Evolutionary conservation across 2,113 vertebrate species (phyloP), one percentile per base, ranked within the genome.

Genomic region (Chunga burmeisteri): DNA sequence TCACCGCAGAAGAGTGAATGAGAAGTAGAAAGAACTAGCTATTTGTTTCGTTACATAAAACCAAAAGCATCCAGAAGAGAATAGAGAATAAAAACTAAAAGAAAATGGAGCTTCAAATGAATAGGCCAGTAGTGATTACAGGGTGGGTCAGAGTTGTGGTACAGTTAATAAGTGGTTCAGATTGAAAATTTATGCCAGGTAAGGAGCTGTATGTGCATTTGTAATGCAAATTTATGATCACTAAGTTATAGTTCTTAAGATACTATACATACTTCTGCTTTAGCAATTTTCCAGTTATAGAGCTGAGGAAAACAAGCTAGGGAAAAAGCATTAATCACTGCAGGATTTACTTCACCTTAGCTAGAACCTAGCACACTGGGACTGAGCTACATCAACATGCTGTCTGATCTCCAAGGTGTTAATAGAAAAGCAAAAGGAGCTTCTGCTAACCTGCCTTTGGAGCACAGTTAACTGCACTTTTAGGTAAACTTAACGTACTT

Each of bases 201-300:
- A 47, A 86, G n/a, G 52, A 90, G 42, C 68, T 86, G 14, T 74
- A 87, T 2, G 6, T 89, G 44, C 17, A 95, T 90, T 97, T 96
- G 53, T 96, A 92, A 96, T 97, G 92, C 88, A 97, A 94, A 97
- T 95, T 83, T 91, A 95, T 78, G 71, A 94, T 96, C 92, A 80
- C 50, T 70, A 52, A 79, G n/a, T 86, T 91, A 46, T 32, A 93
- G 77, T 96, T 95, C 81, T 77, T 92, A 78, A 90, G 82, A 96
- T 96, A 70, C 85, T 80, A 92, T 65, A 86, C 82, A 92, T 95
- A 88, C 29, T 91, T 96, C 42, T 91, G 82, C 86, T 94, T 92
- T 84, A 94, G 77, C 40, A 90, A 38, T 90, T 94, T 95, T 71
- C 65, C 80, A 93, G 91, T 95, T 96, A 96, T 36, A 92, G 80